phyloP scores from a whole-genome alignment of 1,140 invertebrate genomes.

The Drosophila repletoides region DNA sequence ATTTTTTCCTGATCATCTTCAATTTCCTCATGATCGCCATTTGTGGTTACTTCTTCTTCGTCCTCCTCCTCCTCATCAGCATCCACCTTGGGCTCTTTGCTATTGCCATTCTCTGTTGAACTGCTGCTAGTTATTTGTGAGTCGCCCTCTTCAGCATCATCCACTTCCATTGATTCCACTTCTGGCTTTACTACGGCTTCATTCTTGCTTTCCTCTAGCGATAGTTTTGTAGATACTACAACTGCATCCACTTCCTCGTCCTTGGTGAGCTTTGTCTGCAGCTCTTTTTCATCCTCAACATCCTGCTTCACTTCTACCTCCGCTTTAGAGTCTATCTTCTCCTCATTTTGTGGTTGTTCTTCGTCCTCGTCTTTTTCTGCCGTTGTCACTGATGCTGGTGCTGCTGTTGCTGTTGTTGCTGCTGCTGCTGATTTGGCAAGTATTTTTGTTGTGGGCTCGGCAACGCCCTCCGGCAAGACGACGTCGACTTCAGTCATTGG shows the following conservation, averaged over 20 bases:
- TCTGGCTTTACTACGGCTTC: background rate
- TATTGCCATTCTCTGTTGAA: slow-evolving; percentile 51
- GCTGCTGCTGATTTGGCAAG: slow-evolving; percentile 55
- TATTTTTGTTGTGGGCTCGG: slow-evolving; percentile 67
- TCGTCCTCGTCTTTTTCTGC: slow-evolving; percentile 21
- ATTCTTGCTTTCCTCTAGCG: slow-evolving; percentile 13
- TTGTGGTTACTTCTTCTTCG: slow-evolving; percentile 67
- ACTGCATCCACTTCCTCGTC: slow-evolving; percentile 12
- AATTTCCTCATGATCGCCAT: slow-evolving; percentile 59
- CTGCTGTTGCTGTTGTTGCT: slow-evolving; percentile 4
- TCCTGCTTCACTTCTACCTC: slow-evolving; percentile 1
- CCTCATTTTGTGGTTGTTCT: slow-evolving; percentile 17
- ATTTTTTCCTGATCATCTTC: slow-evolving; percentile 76
- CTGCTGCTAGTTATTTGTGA: slow-evolving; percentile 70
- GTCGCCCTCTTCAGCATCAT: slow-evolving; percentile 55
- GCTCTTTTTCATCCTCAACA: background rate
- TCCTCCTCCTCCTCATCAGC: slow-evolving; percentile 53
- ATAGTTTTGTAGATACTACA: slow-evolving; percentile 9
- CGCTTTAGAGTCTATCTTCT: slow-evolving; percentile 14
- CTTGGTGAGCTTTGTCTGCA: slow-evolving; percentile 6
- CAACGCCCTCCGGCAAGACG: slow-evolving; percentile 77
- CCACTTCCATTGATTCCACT: slow-evolving; percentile 46
- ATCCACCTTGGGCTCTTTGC: slow-evolving; percentile 42
- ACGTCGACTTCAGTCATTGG: slow-evolving; percentile 82
- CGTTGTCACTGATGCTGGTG: slow-evolving; percentile 6